These are phyloP conservation scores for Merodon equestris DNA, from an alignment of 2,888 invertebrate species.

Conservation along the genomic window DNA sequence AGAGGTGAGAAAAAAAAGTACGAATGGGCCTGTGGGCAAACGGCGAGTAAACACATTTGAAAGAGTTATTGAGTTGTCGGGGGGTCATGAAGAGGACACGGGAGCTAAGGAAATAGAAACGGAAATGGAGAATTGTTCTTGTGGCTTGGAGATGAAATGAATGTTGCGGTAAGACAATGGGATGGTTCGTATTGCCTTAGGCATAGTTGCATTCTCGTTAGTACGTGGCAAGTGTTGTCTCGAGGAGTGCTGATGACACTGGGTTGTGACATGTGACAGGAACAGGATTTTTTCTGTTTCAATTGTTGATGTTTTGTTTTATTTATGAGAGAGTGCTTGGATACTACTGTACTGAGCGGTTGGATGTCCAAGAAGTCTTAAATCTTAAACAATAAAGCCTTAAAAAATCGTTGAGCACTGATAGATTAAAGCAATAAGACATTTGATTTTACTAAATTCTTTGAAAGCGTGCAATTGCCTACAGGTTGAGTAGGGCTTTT, in stretches of 20 bases:
- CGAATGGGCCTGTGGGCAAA: too few species aligned
- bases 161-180: slow-evolving; percentile 29
- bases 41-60: slow-evolving; percentile 49
- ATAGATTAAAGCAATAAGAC: too few species aligned
- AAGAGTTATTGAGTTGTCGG: slow-evolving; percentile 64
- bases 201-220: slow-evolving; percentile 58
- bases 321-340: slow-evolving; percentile 47
- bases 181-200: slow-evolving; percentile 21
- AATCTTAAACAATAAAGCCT: too few species aligned
- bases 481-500: too few species aligned
- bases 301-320: background rate
- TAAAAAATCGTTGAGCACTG: too few species aligned
- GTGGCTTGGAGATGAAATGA: background rate
- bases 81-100: too few species aligned
- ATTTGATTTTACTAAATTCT: too few species aligned
- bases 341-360: too few species aligned
- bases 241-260: slow-evolving; percentile 54
- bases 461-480: too few species aligned
- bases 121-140: slow-evolving; percentile 37
- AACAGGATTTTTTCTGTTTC: slow-evolving; percentile 6
- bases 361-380: too few species aligned
- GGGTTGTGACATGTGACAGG: slow-evolving; percentile 49
- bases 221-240: slow-evolving; percentile 55
- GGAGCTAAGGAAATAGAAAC: slow-evolving; percentile 25
- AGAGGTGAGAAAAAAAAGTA: too few species aligned